Evolutionary conservation across 1,140 invertebrate species (phyloP).

Genomic region (Colletes latitarsis): DNA sequence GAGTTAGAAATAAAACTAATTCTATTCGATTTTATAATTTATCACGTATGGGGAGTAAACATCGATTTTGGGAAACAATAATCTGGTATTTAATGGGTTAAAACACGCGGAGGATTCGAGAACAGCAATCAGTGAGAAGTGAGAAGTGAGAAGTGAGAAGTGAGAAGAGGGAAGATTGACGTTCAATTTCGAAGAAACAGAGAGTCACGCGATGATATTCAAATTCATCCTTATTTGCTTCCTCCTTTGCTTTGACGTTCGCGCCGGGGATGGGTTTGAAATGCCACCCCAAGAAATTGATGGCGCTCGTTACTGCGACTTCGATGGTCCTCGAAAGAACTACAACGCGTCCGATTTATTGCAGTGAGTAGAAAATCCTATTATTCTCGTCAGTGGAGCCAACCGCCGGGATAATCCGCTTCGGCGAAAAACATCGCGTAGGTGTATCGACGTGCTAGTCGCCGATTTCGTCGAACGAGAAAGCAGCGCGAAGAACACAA

Average conservation of each 20-base stretch:
- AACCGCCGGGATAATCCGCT: background rate
- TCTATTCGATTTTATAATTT: too few species aligned
- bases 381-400: background rate
- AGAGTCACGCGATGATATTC: slow-evolving; percentile 8
- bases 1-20: too few species aligned
- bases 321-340: slow-evolving; percentile 51
- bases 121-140: background rate
- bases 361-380: slow-evolving; percentile 64
- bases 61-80: too few species aligned
- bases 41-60: too few species aligned
- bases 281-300: slow-evolving; percentile 17
- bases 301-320: slow-evolving; percentile 49
- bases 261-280: background rate
- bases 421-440: slow-evolving; percentile 23
- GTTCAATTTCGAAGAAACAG: background rate
- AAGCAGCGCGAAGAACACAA: background rate
- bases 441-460: slow-evolving; percentile 66
- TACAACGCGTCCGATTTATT: slow-evolving; percentile 72
- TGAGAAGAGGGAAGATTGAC: background rate
- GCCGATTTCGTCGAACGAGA: slow-evolving; percentile 23
- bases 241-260: background rate
- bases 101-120: too few species aligned
- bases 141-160: background rate
- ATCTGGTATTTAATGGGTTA: too few species aligned
- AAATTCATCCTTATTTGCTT: slow-evolving; percentile 39